Base-by-base conservation (phyloP, 2,888 invertebrate genomes). In the Eledona agricola region DNA sequence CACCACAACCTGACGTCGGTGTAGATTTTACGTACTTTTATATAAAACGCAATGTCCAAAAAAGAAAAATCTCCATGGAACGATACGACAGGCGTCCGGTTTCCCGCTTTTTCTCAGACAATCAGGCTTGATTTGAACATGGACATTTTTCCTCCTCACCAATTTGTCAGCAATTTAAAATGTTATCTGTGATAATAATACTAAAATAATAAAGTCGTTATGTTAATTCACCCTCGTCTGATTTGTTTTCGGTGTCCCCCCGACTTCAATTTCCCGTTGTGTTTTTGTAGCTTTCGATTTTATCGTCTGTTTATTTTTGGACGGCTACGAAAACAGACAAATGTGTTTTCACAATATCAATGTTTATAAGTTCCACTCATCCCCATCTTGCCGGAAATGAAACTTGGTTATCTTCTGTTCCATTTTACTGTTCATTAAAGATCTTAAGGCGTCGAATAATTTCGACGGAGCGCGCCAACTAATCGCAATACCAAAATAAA, bases 151-250 rank as follows among this genome's bases (percentile, higher is more conserved):
- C 26, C 17, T 17, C 3, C 17, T 9, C 25, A 32, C 15, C 6
- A 11, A 28, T n/a, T 32, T 35, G 34, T 46, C 37, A 9, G 13
- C 25, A 13, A 25, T 37, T 28, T n/a, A 31, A 28, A 35, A 50
- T 55, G 45, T 50, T 55, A 55, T 38, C 55, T 55, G 50, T 55
- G 55, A 55, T 55, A 53, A 47, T 45, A 34, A 20, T 34, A 28
- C 40, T 51, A 9, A 46, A 31, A 17, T 29, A 50, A 45, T 37
- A 50, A 55, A 50, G 12, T 43, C 38, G 55, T 55, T 55, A 55
- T 55, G 45, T 55, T 55, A 26, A 50, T 4, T 22, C 13, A 13
- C 15, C 6, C 23, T 12, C 12, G 23, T 23, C 4, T 37, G 7
- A 37, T 15, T 37, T 20, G 12, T 3, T 12, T 12, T 4, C 11